Percentiles rank a stretch among this genome's conserved stretches.
phyloP scores from a whole-genome alignment of 2,797 vertebrate species.

The Hapalemur alaotrensis region DNA sequence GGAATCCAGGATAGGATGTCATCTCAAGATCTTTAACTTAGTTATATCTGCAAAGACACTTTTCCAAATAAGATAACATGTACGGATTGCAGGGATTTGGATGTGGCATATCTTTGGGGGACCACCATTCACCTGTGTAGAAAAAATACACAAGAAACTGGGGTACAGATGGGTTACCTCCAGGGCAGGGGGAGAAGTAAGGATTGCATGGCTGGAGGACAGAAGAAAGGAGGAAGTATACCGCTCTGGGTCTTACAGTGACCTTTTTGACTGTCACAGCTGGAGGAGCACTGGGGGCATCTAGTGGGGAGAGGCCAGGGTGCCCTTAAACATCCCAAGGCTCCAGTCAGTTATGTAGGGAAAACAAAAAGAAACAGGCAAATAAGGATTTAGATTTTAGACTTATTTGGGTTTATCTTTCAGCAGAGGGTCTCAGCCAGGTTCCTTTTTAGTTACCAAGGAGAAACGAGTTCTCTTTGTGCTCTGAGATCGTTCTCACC shows the following conservation, averaged over 20 bases:
- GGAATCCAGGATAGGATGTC: neutral
- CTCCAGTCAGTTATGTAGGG: neutral
- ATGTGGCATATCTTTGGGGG: neutral
- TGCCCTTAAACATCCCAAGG: neutral
- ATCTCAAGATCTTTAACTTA: neutral
- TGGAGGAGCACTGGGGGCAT: neutral
- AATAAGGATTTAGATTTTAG: neutral
- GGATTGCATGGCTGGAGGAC: neutral
- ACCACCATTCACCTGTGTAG: neutral
- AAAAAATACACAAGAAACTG: neutral
- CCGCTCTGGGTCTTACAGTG: too few relatives aligned
- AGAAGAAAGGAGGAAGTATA: neutral
- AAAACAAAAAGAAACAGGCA: neutral
- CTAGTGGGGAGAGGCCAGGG: neutral
- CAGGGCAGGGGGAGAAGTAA: neutral
- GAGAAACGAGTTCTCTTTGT: neutral
- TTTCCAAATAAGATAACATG: neutral
- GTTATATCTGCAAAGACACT: neutral
- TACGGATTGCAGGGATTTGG: neutral
- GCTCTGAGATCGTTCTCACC: accelerated
- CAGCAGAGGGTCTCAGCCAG: neutral
- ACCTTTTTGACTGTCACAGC: neutral
- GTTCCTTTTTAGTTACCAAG: neutral
- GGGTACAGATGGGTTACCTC: neutral
- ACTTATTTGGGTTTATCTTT: neutral